Conservation (phyloP, 2,888 invertebrate species). For the Hofmannophila pseudospretella region DNA sequence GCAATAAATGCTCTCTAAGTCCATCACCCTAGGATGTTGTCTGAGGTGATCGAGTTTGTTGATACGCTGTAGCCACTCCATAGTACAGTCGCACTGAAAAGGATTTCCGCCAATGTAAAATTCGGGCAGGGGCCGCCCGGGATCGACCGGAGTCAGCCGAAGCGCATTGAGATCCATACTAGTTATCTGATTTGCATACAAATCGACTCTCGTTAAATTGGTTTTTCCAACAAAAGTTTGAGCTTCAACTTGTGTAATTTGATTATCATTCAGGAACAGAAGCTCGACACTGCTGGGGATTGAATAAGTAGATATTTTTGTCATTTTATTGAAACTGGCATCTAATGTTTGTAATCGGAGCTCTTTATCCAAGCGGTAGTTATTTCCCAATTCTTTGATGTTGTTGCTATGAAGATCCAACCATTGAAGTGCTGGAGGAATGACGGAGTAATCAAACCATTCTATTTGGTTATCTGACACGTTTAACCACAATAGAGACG, state of each 20-base stretch:
- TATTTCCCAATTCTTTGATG: slow-evolving; percentile 87
- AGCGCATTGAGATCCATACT: slow-evolving; percentile 94
- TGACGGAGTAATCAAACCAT: slow-evolving; percentile 92
- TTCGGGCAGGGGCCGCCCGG: slow-evolving; percentile 87
- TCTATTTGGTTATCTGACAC: slow-evolving; percentile 93
- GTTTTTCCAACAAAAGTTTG: slow-evolving; percentile 93
- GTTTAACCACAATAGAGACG: slow-evolving; percentile 91
- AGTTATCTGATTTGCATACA: slow-evolving; percentile 94
- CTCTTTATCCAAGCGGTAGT: slow-evolving; percentile 83
- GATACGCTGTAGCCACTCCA: slow-evolving; percentile 96
- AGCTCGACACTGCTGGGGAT: slow-evolving; percentile 92
- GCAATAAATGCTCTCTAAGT: slow-evolving; percentile 93
- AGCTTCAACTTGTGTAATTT: slow-evolving; percentile 89
- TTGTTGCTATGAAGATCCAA: slow-evolving; percentile 93
- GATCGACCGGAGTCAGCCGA: slow-evolving; percentile 87
- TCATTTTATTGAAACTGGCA: slow-evolving; percentile 93
- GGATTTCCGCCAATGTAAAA: slow-evolving; percentile 97
- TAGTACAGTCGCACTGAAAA: slow-evolving; percentile 95
- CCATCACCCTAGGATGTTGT: slow-evolving; percentile 94
- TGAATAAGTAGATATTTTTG: slow-evolving; percentile 84
- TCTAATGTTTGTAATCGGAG: slow-evolving; percentile 89
- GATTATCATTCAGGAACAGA: slow-evolving; percentile 92
- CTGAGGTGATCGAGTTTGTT: slow-evolving; percentile 89
- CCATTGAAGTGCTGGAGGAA: slow-evolving; percentile 91
- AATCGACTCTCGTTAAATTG: slow-evolving; percentile 93